Evolutionary conservation across 1,140 invertebrate genomes (phyloP), one percentile per base, ranked within the genome.

Genomic region (Orussus abietinus): DNA sequence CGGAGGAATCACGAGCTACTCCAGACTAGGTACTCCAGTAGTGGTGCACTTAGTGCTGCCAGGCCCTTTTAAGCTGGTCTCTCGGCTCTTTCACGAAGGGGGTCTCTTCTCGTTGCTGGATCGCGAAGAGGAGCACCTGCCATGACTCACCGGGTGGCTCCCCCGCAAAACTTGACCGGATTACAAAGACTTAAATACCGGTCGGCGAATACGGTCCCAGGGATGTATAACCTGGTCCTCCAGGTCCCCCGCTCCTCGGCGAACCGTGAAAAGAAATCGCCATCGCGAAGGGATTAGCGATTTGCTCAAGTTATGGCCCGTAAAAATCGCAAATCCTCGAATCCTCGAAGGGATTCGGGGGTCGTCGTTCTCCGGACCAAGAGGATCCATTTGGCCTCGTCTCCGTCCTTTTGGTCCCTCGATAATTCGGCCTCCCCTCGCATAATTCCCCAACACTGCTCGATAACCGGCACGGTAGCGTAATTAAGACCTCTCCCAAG

Each of bases 161-260:
- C 64, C 64, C 64, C 62, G 64, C 62, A 59, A 62, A 64, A 66
- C 53, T 59, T 62, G 17, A 38, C 53, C 54, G 53, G 63, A 64
- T 63, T 64, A 64, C 59, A 63, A 62, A 66, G 63, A 61, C 62
- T 62, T 63, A 64, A 66, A 64, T 64, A 61, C 55, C 56, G 51
- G 51, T 57, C 57, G 45, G 41, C 46, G 37, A 55, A 57, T 59
- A 47, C 49, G 53, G n/a, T n/a, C n/a, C n/a, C n/a, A n/a, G n/a
- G n/a, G n/a, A n/a, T n/a, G n/a, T n/a, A n/a, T n/a, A n/a, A n/a
- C n/a, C n/a, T n/a, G n/a, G n/a, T n/a, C n/a, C n/a, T n/a, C n/a
- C n/a, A n/a, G n/a, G n/a, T n/a, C n/a, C n/a, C n/a, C n/a, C n/a
- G n/a, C n/a, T n/a, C n/a, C n/a, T n/a, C 34, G 17, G 5, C 25